Evolutionary conservation across 1,140 invertebrate species (phyloP).

Genomic region (Anagrus nilaparvatae): DNA sequence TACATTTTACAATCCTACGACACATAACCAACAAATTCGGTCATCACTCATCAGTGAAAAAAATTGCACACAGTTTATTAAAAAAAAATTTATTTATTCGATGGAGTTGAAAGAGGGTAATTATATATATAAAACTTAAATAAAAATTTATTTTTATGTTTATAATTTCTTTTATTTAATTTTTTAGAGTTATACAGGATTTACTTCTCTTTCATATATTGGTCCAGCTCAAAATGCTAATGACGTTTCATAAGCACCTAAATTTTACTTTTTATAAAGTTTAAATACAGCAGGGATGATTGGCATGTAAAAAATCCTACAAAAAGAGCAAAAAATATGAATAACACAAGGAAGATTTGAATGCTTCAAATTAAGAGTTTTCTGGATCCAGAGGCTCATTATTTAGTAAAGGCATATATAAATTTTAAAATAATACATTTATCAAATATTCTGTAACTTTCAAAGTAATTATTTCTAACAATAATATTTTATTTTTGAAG

Average conservation of each 20-base stretch:
- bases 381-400: conserved; percentile 96
- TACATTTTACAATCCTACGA: too few species aligned
- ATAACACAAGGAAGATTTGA: conserved; percentile 96
- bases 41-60: too few species aligned
- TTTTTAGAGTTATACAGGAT: conserved; percentile 91
- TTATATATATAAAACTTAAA: neutral
- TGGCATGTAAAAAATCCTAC: conserved; percentile 89
- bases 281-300: conserved; percentile 61
- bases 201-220: conserved; percentile 99
- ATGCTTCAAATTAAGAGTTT: conserved; percentile 99
- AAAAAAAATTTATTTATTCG: too few species aligned
- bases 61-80: too few species aligned
- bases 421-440: neutral
- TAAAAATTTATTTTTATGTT: neutral
- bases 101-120: conserved; percentile 88
- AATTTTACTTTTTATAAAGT: conserved; percentile 2
- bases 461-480: conserved; percentile 1
- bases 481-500: conserved; percentile 27
- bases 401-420: conserved; percentile 82
- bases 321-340: conserved; percentile 88
- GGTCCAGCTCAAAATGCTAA: conserved; percentile 97
- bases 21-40: too few species aligned
- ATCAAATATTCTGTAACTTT: neutral
- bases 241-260: conserved; percentile 88
- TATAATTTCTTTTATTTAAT: neutral